Percentiles rank a stretch among this genome's conserved stretches.
phyloP scores from a whole-genome alignment of 92 coral and sea anemone species.

The Epizoanthus stellaris region DNA sequence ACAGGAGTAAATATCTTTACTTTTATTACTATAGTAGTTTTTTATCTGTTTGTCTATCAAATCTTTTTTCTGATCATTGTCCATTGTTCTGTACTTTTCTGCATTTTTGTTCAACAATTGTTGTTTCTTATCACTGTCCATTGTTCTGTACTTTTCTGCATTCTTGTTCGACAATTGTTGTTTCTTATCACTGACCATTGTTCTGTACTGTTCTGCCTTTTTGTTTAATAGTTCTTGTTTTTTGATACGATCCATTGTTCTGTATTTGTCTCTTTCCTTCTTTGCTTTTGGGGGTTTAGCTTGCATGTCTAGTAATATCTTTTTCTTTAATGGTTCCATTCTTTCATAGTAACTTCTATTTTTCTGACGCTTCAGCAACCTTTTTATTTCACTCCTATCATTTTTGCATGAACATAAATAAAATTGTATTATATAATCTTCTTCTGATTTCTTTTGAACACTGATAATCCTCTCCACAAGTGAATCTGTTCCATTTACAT shows the following conservation, averaged over 20 bases:
- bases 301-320: conserved; percentile 17
- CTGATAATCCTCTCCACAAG: conserved; percentile 59
- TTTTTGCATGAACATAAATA: conserved; percentile 37
- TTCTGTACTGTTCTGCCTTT: not conserved
- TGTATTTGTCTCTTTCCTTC: conserved; percentile 20
- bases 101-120: conserved; percentile 33
- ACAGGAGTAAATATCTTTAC: conserved; percentile 5
- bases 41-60: conserved; percentile 1
- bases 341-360: conserved; percentile 22
- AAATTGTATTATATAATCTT: conserved; percentile 54
- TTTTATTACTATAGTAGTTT: conserved; percentile 37
- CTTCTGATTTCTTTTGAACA: conserved; percentile 24
- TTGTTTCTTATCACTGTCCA: conserved; percentile 43
- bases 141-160: conserved; percentile 46
- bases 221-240: conserved; percentile 35
- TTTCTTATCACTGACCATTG: conserved; percentile 34
- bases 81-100: conserved; percentile 52
- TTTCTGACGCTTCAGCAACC: conserved; percentile 20
- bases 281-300: not conserved
- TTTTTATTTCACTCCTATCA: conserved; percentile 50
- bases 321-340: conserved; percentile 41
- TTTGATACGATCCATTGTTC: conserved; percentile 37
- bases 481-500: conserved; percentile 51
- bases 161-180: conserved; percentile 38
- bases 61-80: conserved; percentile 25